Evolutionary conservation across 2,888 invertebrate genomes (phyloP).

Genomic region (Aquatica leii): DNA sequence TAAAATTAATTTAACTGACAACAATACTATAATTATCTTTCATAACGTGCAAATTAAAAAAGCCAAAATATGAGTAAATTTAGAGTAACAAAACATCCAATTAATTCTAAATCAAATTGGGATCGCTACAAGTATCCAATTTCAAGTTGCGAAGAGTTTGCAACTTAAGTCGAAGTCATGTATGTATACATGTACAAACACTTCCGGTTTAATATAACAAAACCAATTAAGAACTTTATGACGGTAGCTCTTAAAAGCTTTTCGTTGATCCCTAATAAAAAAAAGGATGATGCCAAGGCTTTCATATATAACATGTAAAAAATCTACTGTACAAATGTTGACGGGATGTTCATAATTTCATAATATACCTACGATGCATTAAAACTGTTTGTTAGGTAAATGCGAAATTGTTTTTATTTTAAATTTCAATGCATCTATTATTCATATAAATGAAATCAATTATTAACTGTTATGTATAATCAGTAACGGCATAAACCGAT

Average conservation of each 20-base stretch:
- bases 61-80: background rate
- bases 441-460: no score
- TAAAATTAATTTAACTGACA: no score
- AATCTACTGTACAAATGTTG: slow-evolving; percentile 6
- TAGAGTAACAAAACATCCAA: slow-evolving; percentile 11
- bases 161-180: slow-evolving; percentile 21
- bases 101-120: slow-evolving; percentile 21
- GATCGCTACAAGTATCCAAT: slow-evolving; percentile 14
- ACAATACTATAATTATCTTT: no score
- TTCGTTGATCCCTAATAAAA: slow-evolving; percentile 4
- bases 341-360: no score
- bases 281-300: slow-evolving; percentile 7
- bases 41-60: no score
- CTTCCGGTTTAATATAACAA: slow-evolving; percentile 22
- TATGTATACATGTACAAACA: slow-evolving; percentile 21
- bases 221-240: slow-evolving; percentile 25
- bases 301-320: slow-evolving; percentile 12
- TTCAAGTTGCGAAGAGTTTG: slow-evolving; percentile 22
- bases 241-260: slow-evolving; percentile 11
- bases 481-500: no score
- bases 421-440: no score
- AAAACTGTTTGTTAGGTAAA: no score
- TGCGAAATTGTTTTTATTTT: no score
- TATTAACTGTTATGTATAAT: no score
- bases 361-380: no score